Conservation (phyloP, 2,797 vertebrate species). For the Limosa lapponica region DNA sequence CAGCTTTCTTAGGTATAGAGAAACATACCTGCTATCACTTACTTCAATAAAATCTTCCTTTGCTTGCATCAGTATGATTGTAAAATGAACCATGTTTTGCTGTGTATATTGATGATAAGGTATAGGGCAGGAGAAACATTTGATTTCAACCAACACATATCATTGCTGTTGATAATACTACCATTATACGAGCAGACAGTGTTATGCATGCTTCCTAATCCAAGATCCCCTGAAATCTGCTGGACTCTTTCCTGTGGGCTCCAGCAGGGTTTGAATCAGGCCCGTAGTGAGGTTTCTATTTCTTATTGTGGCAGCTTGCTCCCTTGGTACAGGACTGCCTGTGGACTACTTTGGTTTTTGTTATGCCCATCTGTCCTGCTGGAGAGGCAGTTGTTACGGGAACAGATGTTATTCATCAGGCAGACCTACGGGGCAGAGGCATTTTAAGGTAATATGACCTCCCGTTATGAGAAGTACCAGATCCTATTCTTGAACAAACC, state of each 20-base stretch:
- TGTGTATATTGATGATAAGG: not conserved
- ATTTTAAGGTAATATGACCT: constrained; percentile 40
- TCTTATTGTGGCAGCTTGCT: not conserved
- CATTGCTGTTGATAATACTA: fast-evolving
- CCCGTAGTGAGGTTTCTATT: not conserved
- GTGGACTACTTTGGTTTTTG: not conserved
- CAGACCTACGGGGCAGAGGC: not conserved
- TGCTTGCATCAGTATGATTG: not conserved
- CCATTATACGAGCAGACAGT: not conserved
- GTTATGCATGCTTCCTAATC: fast-evolving
- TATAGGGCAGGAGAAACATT: not conserved
- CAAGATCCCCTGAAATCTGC: not conserved
- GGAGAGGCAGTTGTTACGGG: not conserved
- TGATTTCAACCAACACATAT: not conserved
- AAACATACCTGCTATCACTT: not conserved
- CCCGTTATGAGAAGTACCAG: constrained; percentile 39
- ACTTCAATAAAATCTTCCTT: not conserved
- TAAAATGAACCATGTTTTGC: not conserved
- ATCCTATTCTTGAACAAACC: constrained; percentile 40
- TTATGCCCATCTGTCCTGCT: not conserved
- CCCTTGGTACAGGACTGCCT: not conserved
- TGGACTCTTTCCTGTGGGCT: not conserved
- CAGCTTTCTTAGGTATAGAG: not conserved
- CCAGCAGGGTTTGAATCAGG: not conserved
- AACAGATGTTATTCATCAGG: constrained; percentile 39